Conservation (phyloP, 2,113 vertebrate genomes). For the Sitta europaea region DNA sequence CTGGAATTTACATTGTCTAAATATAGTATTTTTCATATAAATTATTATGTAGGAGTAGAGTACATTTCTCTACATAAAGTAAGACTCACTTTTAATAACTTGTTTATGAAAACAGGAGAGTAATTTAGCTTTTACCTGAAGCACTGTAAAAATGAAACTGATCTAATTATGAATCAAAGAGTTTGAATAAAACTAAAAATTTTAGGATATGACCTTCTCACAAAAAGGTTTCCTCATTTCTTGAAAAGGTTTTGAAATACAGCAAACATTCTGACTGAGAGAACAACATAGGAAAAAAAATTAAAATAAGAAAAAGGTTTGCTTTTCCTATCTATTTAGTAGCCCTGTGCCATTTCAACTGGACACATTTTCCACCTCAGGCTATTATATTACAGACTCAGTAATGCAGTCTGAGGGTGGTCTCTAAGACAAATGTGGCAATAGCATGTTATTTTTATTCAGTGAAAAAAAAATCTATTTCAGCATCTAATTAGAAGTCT, state of each 20-base stretch:
- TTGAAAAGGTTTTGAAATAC: neutral
- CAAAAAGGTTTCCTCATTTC: neutral
- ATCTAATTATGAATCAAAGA: neutral
- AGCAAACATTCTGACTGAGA: neutral
- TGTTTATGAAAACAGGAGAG: neutral
- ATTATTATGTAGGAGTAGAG: neutral
- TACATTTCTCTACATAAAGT: neutral
- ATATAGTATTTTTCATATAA: neutral
- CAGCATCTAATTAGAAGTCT: conserved; percentile 67
- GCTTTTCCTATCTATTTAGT: neutral
- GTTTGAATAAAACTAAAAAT: neutral
- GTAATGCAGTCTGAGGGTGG: conserved; percentile 69
- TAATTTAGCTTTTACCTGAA: neutral
- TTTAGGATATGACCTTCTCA: neutral
- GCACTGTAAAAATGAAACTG: neutral
- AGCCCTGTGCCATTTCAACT: conserved; percentile 9
- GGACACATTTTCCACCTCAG: conserved; percentile 38
- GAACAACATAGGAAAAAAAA: neutral
- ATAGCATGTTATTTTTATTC: conserved; percentile 67
- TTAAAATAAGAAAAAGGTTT: neutral
- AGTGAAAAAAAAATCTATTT: conserved; percentile 67
- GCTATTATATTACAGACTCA: conserved; percentile 41
- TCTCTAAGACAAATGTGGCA: conserved; percentile 66
- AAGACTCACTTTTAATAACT: neutral
- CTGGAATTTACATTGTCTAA: conserved; percentile 27